Conservation (phyloP, 2,888 invertebrate genomes). For the Drosophila austrosaltans region DNA sequence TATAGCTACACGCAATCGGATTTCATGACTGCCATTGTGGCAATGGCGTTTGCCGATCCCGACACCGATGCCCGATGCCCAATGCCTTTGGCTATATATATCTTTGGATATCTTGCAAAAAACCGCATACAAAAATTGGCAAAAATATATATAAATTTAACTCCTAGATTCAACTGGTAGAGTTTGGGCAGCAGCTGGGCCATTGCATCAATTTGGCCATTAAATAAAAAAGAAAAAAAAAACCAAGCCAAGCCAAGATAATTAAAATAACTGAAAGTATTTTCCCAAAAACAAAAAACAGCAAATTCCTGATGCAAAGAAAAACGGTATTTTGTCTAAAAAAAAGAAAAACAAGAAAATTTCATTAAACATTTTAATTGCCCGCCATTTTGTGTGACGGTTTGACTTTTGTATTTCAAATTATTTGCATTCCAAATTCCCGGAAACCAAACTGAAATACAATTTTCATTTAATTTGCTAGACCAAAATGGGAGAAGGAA, state of each 20-base stretch:
- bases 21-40: slow-evolving; percentile 67
- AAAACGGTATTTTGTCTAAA: slow-evolving; percentile 58
- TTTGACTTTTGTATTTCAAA: slow-evolving; percentile 54
- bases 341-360: slow-evolving; percentile 37
- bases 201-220: slow-evolving; percentile 36
- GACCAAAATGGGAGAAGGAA: slow-evolving; percentile 31
- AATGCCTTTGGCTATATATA: not conserved
- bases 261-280: slow-evolving; percentile 71
- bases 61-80: not conserved
- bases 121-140: slow-evolving; percentile 45
- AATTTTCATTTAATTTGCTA: slow-evolving; percentile 55
- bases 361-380: slow-evolving; percentile 80
- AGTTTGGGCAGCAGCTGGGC: not conserved
- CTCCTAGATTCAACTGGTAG: slow-evolving; percentile 1
- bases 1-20: slow-evolving; percentile 75
- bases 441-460: slow-evolving; percentile 61
- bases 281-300: slow-evolving; percentile 14
- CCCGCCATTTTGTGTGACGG: slow-evolving; percentile 63
- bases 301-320: slow-evolving; percentile 41
- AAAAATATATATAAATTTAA: not conserved
- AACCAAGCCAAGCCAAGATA: slow-evolving; percentile 49
- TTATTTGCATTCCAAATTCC: slow-evolving; percentile 69
- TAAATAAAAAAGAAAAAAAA: slow-evolving; percentile 65
- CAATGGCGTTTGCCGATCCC: slow-evolving; percentile 25
- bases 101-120: slow-evolving; percentile 20